These are phyloP conservation scores for Panurus biarmicus DNA, from an alignment of 2,113 vertebrate species.

Conservation along the genomic window DNA sequence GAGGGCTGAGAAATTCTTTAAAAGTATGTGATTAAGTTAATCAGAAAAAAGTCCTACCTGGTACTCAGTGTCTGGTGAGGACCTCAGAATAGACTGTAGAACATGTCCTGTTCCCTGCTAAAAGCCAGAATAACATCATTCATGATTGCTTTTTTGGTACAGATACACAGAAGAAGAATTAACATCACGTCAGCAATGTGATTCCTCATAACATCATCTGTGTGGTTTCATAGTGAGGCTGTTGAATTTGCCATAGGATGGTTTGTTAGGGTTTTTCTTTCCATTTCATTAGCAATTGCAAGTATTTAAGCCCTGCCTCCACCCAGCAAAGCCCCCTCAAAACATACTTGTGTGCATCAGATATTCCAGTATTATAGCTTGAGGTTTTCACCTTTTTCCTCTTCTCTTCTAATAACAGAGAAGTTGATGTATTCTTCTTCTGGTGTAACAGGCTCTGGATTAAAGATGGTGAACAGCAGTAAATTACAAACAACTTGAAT, in stretches of 20 bases:
- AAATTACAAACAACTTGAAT: background rate
- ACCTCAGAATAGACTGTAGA: constrained; percentile 20
- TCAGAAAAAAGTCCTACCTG: background rate
- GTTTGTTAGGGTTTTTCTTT: background rate
- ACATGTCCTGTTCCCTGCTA: background rate
- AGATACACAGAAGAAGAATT: background rate
- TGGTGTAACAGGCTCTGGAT: background rate
- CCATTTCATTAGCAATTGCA: background rate
- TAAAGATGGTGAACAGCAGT: background rate
- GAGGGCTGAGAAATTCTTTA: background rate
- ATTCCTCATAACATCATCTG: background rate
- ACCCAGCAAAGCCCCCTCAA: background rate
- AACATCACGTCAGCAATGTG: background rate
- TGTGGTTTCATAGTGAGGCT: background rate
- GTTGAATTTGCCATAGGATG: background rate
- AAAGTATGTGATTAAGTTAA: background rate
- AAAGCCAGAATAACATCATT: background rate
- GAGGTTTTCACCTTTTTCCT: constrained; percentile 36
- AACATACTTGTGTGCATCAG: background rate
- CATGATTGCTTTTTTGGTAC: background rate
- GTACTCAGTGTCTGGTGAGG: background rate
- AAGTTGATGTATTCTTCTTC: constrained; percentile 43
- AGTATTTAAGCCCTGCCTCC: background rate
- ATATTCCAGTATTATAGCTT: background rate
- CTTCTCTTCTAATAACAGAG: background rate